phyloP scores from a whole-genome alignment of 2,113 vertebrate genomes.

The Chauna torquata region DNA sequence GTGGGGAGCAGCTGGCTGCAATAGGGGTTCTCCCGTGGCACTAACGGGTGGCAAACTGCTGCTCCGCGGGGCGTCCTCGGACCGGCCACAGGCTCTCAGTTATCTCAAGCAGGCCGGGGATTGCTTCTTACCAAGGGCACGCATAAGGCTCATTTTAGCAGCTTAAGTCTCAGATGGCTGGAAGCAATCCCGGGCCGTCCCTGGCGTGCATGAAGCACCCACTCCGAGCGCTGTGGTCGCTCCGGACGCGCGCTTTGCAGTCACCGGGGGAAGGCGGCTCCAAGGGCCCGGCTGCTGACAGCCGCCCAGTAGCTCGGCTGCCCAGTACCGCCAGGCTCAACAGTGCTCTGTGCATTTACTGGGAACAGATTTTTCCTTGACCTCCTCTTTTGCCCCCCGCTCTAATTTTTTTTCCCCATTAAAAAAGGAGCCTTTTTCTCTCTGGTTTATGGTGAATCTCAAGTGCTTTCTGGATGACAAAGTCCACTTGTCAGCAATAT shows the following conservation, averaged over 20 bases:
- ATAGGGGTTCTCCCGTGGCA: neutral
- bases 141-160: neutral
- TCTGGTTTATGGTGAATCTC: neutral
- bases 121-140: accelerated
- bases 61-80: neutral
- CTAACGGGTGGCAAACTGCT: neutral
- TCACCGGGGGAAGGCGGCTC: neutral
- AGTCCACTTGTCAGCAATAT: slow-evolving; percentile 63
- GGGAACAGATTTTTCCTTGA: slow-evolving; percentile 63
- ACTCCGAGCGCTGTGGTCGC: no score
- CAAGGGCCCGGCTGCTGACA: neutral
- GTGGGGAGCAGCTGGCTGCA: no score
- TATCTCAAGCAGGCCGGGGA: neutral
- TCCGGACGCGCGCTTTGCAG: neutral
- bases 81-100: accelerated
- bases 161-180: no score
- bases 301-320: neutral
- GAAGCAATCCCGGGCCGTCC: accelerated
- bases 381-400: neutral
- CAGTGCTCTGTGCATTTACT: neutral
- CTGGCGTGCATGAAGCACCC: no score
- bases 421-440: slow-evolving; percentile 34
- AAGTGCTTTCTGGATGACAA: slow-evolving; percentile 39
- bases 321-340: neutral
- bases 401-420: neutral